Evolutionary conservation across 2,888 invertebrate species (phyloP), one percentile per base, ranked within the genome.

Genomic region (Athrips mouffetella): DNA sequence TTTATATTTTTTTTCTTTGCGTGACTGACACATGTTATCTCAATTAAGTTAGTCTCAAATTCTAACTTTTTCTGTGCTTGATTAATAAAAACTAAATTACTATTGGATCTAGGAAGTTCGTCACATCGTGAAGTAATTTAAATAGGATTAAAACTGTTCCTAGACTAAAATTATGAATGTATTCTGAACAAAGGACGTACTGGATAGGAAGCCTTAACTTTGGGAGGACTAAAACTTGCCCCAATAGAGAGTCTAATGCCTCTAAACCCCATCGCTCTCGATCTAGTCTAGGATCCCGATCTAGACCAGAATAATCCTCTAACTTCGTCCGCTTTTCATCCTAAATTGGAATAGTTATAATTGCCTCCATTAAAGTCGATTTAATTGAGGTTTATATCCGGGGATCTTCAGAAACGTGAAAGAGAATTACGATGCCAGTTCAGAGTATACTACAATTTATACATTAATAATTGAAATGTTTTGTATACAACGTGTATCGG

Each of bases 131-230:
- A n/a, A n/a, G n/a, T n/a, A n/a, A n/a, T n/a, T n/a, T n/a, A n/a
- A n/a, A n/a, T n/a, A n/a, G n/a, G n/a, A n/a, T n/a, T n/a, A n/a
- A n/a, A n/a, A n/a, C 11, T 16, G 7, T 33, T 30, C 46, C 46
- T 49, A 52, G 44, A 39, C 51, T 25, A 23, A 35, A 49, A 44
- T 40, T 48, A 47, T 52, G 46, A 47, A 52, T n/a, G n/a, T n/a
- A n/a, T 49, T 40, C 27, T 25, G 46, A 49, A 51, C 35, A 42
- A 42, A 42, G 42, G 27, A 16, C 40, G 40, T 25, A 29, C 18
- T 29, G 25, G 42, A 20, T n/a, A 3, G 4, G 20, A 37, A n/a
- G 37, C 37, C 37, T 3, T 6, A 37, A 21, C 37, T 20, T 21
- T 11, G 1, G 13, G 21, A 37, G 18, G 21, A 29, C 15, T 42